Base-by-base conservation (phyloP, 2,797 vertebrate genomes). In the Diplodus sargus region DNA sequence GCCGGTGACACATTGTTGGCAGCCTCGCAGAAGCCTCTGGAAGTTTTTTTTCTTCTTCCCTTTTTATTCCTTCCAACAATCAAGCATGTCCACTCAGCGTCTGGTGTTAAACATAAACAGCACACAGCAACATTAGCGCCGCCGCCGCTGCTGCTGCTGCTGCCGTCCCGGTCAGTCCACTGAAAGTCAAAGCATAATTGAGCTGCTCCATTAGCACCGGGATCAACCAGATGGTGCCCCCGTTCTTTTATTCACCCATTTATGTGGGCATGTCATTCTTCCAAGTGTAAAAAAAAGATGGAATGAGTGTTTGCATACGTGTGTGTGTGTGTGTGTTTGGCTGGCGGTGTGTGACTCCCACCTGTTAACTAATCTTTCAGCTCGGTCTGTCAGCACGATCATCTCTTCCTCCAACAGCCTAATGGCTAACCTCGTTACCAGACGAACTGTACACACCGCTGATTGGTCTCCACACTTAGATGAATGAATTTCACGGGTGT, bases 141-240 rank as follows among this genome's bases (percentile, higher is more conserved):
- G 18, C 57, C 30, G 30, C 30, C 6, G 6, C 30, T 28, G 28
- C 28, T 28, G 28, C 28, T 28, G 28, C 4, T 4, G 28, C 28
- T 28, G 28, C 28, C 0, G 84, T 85, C 86, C 83, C 74, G 84
- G 89, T 82, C 89, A 65, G 84, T 89, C 89, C 90, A 81, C 67
- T 92, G 87, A 93, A 93, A 92, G 93, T 94, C 93, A 94, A 82
- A 90, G 88, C 82, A 43, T 93, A 93, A 94, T 93, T 92, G 91
- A 93, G 78, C 83, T 62, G 87, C 90, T 94, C 89, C 93, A 94
- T 95, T 94, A 94, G 92, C 85, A 71, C 80, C 13, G 76, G 84
- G 89, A 90, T 91, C 90, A 91, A 90, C 81, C 94, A 94, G 92
- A 94, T 95, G 94, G 92, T 92, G 88, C 85, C 82, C 85, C 66